Percentiles rank a stretch among this genome's conserved stretches.
Conservation (phyloP, 2,888 invertebrate genomes). For the Sisyra terminalis region DNA sequence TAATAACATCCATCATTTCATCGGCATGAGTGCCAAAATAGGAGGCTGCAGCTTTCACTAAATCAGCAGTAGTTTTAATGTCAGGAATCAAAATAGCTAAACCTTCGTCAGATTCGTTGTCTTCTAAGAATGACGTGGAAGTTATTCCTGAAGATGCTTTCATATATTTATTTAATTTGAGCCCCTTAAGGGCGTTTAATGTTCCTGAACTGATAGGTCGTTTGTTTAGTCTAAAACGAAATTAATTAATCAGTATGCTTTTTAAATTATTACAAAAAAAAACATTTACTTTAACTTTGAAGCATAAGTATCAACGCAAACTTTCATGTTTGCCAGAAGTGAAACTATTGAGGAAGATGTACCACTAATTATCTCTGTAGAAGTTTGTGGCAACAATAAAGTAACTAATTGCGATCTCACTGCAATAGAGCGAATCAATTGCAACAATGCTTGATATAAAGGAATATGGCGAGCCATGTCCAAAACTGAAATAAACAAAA, state of each 20-base stretch:
- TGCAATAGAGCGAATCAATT: slow-evolving; percentile 61
- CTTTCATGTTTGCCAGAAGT: slow-evolving; percentile 72
- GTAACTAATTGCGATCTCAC: slow-evolving; percentile 38
- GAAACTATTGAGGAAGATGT: slow-evolving; percentile 48
- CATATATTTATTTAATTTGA: no score
- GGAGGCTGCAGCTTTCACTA: slow-evolving; percentile 31
- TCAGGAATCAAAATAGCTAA: slow-evolving; percentile 78
- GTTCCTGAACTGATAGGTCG: background rate
- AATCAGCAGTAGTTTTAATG: slow-evolving; percentile 55
- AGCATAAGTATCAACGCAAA: slow-evolving; percentile 83
- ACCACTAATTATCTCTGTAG: background rate
- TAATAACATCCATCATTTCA: slow-evolving; percentile 12
- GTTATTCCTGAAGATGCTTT: no score
- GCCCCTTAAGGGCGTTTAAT: no score
- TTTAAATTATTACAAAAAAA: slow-evolving; percentile 3
- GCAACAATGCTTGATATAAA: slow-evolving; percentile 71
- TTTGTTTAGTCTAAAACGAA: background rate
- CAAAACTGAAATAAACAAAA: slow-evolving; percentile 37
- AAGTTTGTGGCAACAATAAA: slow-evolving; percentile 39
- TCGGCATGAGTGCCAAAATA: background rate
- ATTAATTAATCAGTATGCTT: no score
- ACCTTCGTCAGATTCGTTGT: slow-evolving; percentile 67
- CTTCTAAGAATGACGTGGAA: no score
- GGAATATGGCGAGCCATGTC: slow-evolving; percentile 97
- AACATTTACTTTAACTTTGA: slow-evolving; percentile 54